Conservation (phyloP, 2,113 vertebrate genomes). For the Protobothrops mucrosquamatus region DNA sequence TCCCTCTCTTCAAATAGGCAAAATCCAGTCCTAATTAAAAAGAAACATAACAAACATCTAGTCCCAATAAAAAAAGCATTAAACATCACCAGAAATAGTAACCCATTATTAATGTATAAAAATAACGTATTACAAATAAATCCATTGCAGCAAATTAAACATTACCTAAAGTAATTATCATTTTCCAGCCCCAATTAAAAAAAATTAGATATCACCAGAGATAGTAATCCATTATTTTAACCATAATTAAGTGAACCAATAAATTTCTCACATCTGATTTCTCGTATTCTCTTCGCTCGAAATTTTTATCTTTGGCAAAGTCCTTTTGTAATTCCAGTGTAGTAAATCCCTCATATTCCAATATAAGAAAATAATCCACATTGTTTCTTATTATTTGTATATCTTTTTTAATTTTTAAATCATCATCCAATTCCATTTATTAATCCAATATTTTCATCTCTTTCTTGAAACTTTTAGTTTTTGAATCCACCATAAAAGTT, state of each 20-base stretch:
- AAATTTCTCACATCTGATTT: not conserved
- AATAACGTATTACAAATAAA: not conserved
- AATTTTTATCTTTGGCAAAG: not conserved
- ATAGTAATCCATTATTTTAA: not conserved
- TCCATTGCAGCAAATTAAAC: not conserved
- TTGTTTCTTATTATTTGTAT: not conserved
- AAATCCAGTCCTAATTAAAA: not conserved
- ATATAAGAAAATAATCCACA: not conserved
- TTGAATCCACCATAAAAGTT: not conserved
- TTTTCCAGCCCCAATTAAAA: not conserved
- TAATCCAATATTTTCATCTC: not conserved
- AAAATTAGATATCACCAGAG: not conserved
- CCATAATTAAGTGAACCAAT: not conserved
- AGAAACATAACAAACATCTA: not conserved
- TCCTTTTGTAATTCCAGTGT: not conserved
- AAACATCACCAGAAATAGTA: not conserved
- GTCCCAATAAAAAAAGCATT: not conserved
- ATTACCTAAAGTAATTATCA: not conserved
- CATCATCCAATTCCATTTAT: not conserved
- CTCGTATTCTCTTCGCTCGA: not conserved
- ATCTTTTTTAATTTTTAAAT: not conserved
- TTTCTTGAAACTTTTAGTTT: not conserved
- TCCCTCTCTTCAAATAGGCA: not conserved
- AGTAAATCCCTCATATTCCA: not conserved
- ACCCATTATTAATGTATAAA: not conserved